Evolutionary conservation across 2,888 invertebrate species (phyloP).

Genomic region (Pristionchus japonicus): DNA sequence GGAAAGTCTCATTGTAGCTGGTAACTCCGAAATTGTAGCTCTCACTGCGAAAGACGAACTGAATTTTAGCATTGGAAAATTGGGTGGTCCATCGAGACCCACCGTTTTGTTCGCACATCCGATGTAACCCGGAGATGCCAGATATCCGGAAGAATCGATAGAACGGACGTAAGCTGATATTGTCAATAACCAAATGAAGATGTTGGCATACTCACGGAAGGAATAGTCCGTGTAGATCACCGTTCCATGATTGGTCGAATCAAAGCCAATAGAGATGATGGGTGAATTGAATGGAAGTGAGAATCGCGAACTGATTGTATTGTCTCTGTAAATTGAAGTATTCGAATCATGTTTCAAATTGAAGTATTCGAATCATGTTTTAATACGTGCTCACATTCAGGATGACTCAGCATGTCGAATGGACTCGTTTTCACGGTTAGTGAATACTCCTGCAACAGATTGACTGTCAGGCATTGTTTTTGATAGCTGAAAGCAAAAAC

Average conservation of each 20-base stretch:
- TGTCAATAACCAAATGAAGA: background rate
- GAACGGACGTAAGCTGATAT: background rate
- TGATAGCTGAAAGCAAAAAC: too few relatives aligned
- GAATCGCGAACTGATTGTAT: background rate
- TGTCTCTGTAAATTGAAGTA: background rate
- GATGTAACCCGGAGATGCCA: background rate
- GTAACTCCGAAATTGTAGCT: background rate
- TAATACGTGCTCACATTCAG: background rate
- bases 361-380: too few relatives aligned
- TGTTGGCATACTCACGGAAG: background rate
- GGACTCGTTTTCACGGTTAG: background rate
- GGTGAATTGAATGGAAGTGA: background rate
- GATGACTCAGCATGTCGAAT: background rate
- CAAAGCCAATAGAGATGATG: background rate
- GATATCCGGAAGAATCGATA: background rate
- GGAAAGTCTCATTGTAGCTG: background rate
- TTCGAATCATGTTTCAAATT: too few relatives aligned
- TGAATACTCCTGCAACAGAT: background rate
- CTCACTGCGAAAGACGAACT: constrained; percentile 2
- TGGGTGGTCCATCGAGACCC: too few relatives aligned
- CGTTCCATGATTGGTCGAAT: background rate
- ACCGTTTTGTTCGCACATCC: background rate
- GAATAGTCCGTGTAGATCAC: background rate
- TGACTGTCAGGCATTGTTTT: too few relatives aligned
- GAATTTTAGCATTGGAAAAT: too few relatives aligned